These are phyloP conservation scores for Nemopilema nomurai DNA, from an alignment of 30 jellyfish, hydroid and myxozoan genomes.

Conservation along the genomic window DNA sequence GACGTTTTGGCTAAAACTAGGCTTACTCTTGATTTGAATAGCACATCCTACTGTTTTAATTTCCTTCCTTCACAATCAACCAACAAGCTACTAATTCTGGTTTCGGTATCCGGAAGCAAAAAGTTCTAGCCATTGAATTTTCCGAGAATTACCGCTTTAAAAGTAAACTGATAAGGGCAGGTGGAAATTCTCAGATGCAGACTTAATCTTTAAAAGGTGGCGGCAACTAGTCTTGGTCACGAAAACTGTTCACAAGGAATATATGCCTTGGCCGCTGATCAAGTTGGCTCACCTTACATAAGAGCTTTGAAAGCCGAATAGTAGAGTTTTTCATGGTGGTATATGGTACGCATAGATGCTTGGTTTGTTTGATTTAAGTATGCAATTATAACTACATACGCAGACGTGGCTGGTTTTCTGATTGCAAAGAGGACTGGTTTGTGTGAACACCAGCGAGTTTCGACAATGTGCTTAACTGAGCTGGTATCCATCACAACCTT, in stretches of 20 bases:
- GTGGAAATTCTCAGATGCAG: neutral
- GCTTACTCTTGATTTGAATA: neutral
- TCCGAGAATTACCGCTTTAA: no score
- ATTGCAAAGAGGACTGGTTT: constrained; percentile 1
- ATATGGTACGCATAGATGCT: no score
- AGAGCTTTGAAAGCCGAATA: no score
- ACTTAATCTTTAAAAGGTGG: neutral
- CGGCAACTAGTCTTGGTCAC: no score
- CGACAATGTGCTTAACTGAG: constrained; percentile 21
- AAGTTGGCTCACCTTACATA: no score
- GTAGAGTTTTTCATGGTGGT: no score
- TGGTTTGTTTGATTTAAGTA: no score
- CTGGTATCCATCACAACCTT: neutral
- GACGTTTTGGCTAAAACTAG: neutral
- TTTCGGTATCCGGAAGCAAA: neutral
- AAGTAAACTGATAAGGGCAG: neutral
- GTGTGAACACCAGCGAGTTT: constrained; percentile 3
- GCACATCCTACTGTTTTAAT: neutral
- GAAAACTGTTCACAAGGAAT: no score
- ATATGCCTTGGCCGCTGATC: no score
- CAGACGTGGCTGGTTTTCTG: neutral
- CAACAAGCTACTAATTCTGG: neutral
- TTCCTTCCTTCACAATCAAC: neutral
- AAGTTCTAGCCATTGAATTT: neutral
- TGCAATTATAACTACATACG: no score